Conservation (phyloP, 2,113 vertebrate species). For the Nerophis lumbriciformis region DNA sequence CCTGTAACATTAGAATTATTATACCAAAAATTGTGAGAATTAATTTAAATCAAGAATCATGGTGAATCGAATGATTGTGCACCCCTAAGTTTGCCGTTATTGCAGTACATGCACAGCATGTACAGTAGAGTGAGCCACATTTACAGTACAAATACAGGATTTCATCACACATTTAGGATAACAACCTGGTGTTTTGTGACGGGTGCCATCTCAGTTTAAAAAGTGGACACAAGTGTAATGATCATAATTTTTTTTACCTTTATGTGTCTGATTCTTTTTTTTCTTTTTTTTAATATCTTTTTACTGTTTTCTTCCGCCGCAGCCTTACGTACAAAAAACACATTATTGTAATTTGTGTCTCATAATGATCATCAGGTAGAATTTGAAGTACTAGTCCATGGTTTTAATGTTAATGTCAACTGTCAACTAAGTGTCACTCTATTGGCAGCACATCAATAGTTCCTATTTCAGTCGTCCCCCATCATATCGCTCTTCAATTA, state of each 20-base stretch:
- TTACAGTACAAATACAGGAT: neutral
- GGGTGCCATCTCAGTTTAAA: slow-evolving; percentile 24
- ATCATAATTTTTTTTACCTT: slow-evolving; percentile 13
- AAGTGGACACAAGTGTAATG: slow-evolving; percentile 11
- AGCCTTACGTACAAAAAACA: slow-evolving; percentile 76
- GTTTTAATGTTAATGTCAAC: no score
- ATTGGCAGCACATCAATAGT: no score
- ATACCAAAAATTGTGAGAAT: no score
- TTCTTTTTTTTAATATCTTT: slow-evolving; percentile 19
- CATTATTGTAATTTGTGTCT: slow-evolving; percentile 62
- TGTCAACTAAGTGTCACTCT: no score
- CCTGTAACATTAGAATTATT: no score
- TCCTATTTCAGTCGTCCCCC: no score
- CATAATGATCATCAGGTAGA: slow-evolving; percentile 46
- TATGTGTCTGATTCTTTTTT: slow-evolving; percentile 20
- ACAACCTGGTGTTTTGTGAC: slow-evolving; percentile 48
- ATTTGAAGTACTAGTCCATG: slow-evolving; percentile 26
- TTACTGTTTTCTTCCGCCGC: slow-evolving; percentile 73
- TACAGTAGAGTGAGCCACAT: neutral
- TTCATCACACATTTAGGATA: neutral
- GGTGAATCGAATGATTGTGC: no score
- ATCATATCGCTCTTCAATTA: no score
- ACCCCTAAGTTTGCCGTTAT: neutral
- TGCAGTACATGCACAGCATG: neutral
- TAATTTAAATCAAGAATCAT: no score